phyloP scores from a whole-genome alignment of 2,797 vertebrate genomes.

The Cyclopterus lumpus region DNA sequence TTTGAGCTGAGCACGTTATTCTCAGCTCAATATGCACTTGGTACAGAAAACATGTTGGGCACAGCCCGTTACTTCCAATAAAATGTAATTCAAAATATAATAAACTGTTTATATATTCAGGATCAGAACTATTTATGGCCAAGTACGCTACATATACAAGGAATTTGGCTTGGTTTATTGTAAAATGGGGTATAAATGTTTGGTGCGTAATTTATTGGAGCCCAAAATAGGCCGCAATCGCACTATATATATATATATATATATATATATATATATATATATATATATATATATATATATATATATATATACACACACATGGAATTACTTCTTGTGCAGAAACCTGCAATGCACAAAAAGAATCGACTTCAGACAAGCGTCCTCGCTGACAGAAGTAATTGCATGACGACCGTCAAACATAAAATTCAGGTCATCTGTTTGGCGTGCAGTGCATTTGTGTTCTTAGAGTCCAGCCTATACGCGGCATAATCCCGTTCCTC shows the following conservation, averaged over 20 bases:
- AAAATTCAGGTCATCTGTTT: slow-evolving; percentile 69
- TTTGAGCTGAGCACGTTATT: neutral
- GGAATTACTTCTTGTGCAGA: slow-evolving; percentile 25
- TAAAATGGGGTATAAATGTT: no score
- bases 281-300: neutral
- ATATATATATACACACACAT: neutral
- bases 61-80: neutral
- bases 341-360: slow-evolving; percentile 29
- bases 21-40: neutral
- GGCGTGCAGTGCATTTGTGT: slow-evolving; percentile 53
- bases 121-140: no score
- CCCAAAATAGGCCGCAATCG: no score
- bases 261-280: no score
- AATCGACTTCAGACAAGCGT: slow-evolving; percentile 31
- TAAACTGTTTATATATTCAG: no score
- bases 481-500: slow-evolving; percentile 61
- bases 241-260: no score
- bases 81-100: neutral
- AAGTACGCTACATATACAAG: no score
- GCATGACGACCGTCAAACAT: slow-evolving; percentile 63
- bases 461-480: slow-evolving; percentile 66
- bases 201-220: no score
- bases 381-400: slow-evolving; percentile 58
- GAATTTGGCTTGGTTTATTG: no score
- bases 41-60: neutral